These are phyloP conservation scores for Aphaenogaster floridana DNA, from an alignment of 1,140 invertebrate species.

Conservation along the genomic window DNA sequence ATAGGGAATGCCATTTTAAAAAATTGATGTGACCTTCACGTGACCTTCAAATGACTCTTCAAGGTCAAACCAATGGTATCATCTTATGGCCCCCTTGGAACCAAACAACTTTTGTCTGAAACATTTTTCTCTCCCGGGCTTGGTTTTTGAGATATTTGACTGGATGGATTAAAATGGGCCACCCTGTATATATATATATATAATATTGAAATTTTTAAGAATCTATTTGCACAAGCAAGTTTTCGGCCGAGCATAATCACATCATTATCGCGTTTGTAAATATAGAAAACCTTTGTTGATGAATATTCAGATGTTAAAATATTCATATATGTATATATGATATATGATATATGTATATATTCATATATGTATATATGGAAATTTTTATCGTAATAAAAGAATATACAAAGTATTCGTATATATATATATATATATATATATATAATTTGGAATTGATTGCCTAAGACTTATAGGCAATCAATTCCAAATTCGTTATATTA, in stretches of 20 bases:
- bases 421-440: neutral
- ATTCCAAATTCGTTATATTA: neutral
- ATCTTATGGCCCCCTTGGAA: too few species aligned
- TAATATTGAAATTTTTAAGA: slow-evolving; percentile 2
- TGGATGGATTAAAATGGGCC: too few species aligned
- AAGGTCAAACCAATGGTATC: too few species aligned
- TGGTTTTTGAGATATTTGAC: too few species aligned
- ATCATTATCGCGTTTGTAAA: neutral
- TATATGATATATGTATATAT: neutral
- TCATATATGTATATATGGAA: neutral
- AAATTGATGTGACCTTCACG: too few species aligned
- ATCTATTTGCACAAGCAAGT: neutral
- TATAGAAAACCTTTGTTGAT: neutral
- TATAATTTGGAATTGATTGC: too few species aligned
- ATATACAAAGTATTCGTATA: neutral
- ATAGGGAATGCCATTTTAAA: too few species aligned
- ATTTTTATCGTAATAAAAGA: neutral
- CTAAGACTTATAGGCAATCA: neutral
- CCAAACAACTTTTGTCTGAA: too few species aligned
- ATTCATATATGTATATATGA: neutral
- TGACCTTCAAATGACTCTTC: too few species aligned
- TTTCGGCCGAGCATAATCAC: neutral
- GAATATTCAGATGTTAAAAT: slow-evolving; percentile 24
- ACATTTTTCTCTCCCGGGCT: too few species aligned
- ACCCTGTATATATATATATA: neutral